Evolutionary conservation across 2,113 vertebrate species (phyloP).

Genomic region (Apodemus sylvaticus): DNA sequence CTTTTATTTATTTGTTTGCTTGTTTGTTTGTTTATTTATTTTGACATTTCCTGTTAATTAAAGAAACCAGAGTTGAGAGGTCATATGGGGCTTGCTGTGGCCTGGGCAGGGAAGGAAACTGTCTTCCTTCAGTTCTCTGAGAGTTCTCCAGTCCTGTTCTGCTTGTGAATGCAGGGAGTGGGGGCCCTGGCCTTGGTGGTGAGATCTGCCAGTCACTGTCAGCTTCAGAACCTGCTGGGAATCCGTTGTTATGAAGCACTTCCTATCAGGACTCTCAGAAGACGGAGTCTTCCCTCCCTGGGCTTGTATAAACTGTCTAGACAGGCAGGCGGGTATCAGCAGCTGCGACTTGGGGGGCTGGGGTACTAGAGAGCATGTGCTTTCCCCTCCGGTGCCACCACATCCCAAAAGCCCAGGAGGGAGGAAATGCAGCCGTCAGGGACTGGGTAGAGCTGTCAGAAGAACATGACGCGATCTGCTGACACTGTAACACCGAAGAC

Average conservation of each 20-base stretch:
- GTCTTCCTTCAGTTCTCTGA: background rate
- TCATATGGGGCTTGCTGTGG: background rate
- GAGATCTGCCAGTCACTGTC: background rate
- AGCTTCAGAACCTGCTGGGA: background rate
- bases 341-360: background rate
- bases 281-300: background rate
- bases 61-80: background rate
- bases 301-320: background rate
- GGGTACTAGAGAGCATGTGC: background rate
- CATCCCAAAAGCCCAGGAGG: slow-evolving; percentile 40
- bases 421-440: slow-evolving; percentile 45
- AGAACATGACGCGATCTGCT: slow-evolving; percentile 20
- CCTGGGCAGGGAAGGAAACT: background rate
- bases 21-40: no score
- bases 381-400: background rate
- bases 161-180: background rate
- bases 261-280: background rate
- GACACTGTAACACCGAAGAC: slow-evolving; percentile 30
- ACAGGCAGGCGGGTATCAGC: background rate
- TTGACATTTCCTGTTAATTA: background rate
- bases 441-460: slow-evolving; percentile 56
- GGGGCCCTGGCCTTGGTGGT: background rate
- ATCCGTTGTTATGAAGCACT: background rate
- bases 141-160: background rate
- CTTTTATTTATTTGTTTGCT: no score